Evolutionary conservation across 2,888 invertebrate species (phyloP).

Genomic region (Taenaris catops): DNA sequence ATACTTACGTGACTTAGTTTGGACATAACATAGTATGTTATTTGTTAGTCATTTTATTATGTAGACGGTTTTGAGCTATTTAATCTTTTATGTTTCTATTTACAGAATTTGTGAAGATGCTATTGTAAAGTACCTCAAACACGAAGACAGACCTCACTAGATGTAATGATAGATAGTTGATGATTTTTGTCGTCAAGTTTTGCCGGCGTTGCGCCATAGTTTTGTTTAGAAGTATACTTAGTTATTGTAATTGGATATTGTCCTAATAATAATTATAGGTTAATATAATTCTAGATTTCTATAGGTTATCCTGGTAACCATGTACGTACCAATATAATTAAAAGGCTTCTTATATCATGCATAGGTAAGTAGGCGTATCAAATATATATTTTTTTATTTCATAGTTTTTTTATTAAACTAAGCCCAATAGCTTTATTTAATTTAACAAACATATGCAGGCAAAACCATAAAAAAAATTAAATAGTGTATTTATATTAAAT

Average conservation of each 20-base stretch:
- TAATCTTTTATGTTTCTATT: no score
- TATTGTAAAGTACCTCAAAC: constrained; percentile 61
- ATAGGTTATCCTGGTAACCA: constrained; percentile 11
- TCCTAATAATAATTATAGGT: constrained; percentile 19
- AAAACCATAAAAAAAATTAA: no score
- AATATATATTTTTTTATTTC: background rate
- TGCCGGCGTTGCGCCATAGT: constrained; percentile 12
- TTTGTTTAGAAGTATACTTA: constrained; percentile 13
- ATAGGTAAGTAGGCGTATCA: constrained; percentile 8
- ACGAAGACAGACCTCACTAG: constrained; percentile 54
- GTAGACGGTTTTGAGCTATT: no score
- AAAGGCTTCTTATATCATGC: constrained; percentile 15
- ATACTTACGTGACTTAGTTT: no score
- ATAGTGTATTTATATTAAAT: no score
- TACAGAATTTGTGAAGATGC: constrained; percentile 81
- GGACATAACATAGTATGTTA: no score
- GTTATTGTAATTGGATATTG: constrained; percentile 18
- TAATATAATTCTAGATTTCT: constrained; percentile 23
- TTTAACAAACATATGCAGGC: no score
- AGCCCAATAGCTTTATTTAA: background rate
- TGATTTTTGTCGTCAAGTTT: constrained; percentile 16
- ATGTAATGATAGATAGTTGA: constrained; percentile 36
- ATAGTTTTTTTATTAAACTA: background rate
- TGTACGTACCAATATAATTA: constrained; percentile 11
- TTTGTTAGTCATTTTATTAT: no score